phyloP scores from a whole-genome alignment of 2,113 vertebrate genomes.

The Eptatretus burgeri region DNA sequence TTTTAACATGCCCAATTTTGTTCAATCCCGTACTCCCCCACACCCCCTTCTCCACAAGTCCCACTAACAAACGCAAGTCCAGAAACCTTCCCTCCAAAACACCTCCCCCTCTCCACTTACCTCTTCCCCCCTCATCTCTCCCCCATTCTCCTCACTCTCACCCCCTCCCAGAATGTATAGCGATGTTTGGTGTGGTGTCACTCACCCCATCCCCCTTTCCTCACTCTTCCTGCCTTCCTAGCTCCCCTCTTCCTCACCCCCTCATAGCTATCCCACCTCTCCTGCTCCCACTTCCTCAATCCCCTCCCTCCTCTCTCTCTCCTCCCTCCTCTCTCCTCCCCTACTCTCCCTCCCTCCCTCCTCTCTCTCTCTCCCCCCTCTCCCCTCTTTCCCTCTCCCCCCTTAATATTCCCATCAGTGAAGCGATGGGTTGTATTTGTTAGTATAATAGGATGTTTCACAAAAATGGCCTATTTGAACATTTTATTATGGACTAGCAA shows the following conservation, averaged over 20 bases:
- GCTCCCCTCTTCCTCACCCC: neutral
- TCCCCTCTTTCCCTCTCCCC: neutral
- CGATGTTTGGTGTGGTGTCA: no score
- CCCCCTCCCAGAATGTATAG: no score
- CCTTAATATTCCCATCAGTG: neutral
- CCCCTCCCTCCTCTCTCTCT: neutral
- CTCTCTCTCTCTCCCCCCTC: neutral
- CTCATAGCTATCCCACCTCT: neutral
- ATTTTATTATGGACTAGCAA: no score
- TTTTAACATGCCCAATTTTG: no score
- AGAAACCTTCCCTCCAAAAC: neutral
- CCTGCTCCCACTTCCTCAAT: neutral
- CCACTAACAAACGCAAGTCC: neutral
- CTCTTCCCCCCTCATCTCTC: neutral
- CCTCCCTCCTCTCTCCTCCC: neutral
- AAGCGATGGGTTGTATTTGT: neutral
- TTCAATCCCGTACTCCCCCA: neutral
- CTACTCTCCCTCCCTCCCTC: neutral
- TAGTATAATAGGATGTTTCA: no score
- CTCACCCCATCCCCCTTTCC: neutral
- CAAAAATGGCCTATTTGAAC: no score
- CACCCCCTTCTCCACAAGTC: neutral
- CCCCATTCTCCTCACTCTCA: neutral
- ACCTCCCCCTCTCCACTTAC: neutral
- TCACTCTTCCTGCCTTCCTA: neutral